Conservation (phyloP, 2,113 vertebrate genomes). For the Syngnathus scovelli region DNA sequence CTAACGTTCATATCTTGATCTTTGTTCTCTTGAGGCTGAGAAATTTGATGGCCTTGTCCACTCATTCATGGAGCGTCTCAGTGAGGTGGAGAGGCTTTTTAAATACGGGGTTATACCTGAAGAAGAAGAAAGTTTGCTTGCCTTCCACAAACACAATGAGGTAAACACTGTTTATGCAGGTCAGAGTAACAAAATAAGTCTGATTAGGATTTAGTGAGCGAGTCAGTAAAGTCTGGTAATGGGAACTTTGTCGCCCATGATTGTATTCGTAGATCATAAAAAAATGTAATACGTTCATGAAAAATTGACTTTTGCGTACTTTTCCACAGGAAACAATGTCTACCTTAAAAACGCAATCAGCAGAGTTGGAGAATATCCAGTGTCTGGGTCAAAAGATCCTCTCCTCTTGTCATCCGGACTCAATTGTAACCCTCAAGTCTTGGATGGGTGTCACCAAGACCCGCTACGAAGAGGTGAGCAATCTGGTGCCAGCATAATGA, state of each 20-base stretch:
- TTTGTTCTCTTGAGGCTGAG: conserved; percentile 66
- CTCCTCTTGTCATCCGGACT: conserved; percentile 76
- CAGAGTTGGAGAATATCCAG: conserved; percentile 75
- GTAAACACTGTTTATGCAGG: conserved; percentile 41
- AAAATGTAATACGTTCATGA: neutral
- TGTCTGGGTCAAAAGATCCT: conserved; percentile 80
- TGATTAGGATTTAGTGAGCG: conserved; percentile 16
- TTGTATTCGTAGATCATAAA: neutral
- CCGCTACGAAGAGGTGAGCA: conserved; percentile 81
- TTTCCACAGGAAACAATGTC: conserved; percentile 69
- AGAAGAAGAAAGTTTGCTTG: conserved; percentile 66
- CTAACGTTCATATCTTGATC: neutral
- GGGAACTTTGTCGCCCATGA: neutral
- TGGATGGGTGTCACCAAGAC: conserved; percentile 80
- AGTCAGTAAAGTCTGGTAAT: conserved; percentile 8
- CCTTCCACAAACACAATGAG: conserved; percentile 72
- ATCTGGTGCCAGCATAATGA: neutral
- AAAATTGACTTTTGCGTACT: neutral
- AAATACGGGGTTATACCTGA: conserved; percentile 73
- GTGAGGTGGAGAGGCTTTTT: conserved; percentile 72
- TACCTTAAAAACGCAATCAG: conserved; percentile 67
- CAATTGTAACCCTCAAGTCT: conserved; percentile 78
- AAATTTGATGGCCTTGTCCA: conserved; percentile 78
- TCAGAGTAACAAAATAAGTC: conserved; percentile 7
- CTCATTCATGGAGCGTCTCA: conserved; percentile 76